A percentile compares a stretch with the other conserved stretches of the same genome.
These are phyloP conservation scores for Cuniculus paca DNA, from an alignment of 2,797 vertebrate genomes.

Conservation along the genomic window DNA sequence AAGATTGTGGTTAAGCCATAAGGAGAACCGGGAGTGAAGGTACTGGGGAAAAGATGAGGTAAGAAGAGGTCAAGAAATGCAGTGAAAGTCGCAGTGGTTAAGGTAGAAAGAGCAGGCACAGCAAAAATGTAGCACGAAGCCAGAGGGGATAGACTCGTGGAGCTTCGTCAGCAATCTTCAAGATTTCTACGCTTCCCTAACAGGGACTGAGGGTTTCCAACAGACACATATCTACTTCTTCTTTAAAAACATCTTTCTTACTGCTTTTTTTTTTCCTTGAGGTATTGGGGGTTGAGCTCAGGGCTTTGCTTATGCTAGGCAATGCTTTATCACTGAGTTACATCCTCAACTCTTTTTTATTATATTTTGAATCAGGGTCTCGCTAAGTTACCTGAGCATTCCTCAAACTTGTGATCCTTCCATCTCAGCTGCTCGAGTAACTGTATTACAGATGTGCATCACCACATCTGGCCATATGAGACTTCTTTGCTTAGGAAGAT, in stretches of 20 bases:
- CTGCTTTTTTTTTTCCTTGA: neutral
- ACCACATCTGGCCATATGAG: neutral
- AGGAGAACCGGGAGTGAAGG: neutral
- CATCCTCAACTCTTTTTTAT: neutral
- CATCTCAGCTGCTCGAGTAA: neutral
- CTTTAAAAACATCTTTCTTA: neutral
- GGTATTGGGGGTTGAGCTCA: neutral
- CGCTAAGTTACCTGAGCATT: neutral
- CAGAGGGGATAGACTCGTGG: neutral
- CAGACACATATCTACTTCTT: neutral
- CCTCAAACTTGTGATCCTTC: neutral
- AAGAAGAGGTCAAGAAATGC: neutral
- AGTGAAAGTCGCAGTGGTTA: neutral
- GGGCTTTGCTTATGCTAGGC: neutral
- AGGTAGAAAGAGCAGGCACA: neutral
- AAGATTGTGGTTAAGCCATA: neutral
- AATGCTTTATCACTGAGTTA: neutral
- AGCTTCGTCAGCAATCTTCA: neutral
- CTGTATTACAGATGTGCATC: neutral
- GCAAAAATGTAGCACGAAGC: neutral
- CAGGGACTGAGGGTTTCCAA: neutral
- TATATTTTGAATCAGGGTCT: neutral
- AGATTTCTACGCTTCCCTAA: neutral
- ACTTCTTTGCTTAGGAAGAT: neutral
- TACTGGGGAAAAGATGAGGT: neutral